Evolutionary conservation across 2,113 vertebrate genomes (phyloP), one percentile per base, ranked within the genome.

Genomic region (Microtus pennsylvanicus): DNA sequence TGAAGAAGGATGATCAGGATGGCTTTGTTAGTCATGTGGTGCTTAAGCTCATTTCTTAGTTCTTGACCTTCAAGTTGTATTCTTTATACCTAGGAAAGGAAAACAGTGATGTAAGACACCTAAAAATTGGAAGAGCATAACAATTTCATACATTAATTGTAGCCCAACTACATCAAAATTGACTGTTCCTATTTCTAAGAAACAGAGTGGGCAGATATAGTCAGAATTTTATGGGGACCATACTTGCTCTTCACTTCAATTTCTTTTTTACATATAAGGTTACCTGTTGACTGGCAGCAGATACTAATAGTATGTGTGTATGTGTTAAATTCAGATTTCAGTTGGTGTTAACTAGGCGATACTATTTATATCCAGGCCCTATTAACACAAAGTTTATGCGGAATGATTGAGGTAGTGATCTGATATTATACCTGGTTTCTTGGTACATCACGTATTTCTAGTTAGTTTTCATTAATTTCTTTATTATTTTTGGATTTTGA

Each of bases 301-400:
- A 91, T 87, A 81, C 55, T 90, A 81, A 86, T 26, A 75, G 30
- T 85, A 35, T 33, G n/a, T 90, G 38, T 69, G 55, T 78, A 4
- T 90, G 13, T 89, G 35, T 96, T 55, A 75, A 82, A 93, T 91
- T 96, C 7, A 93, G 22, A 69, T 83, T 91, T 96, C 45, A 95
- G 74, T 93, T 35, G 78, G 28, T 93, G 45, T 26, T 93, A 45
- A 83, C 28, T 93, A 61, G 26, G 58, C 85, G 14, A 91, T 4
- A 17, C 22, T 7, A 93, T 1, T 35, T 91, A 89, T 47, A 91
- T 9, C 3, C 3, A 87, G 82, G 93, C 38, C 28, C 5, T 75
- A 16, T 89, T 96, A 75, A 90, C 47, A 94, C 12, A 93, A 96
- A 89, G 22, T 19, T 81, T 93, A 91, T 88, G 89, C n/a, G 88